Conservation (phyloP, 1,140 invertebrate genomes). For the Danaus plexippus region DNA sequence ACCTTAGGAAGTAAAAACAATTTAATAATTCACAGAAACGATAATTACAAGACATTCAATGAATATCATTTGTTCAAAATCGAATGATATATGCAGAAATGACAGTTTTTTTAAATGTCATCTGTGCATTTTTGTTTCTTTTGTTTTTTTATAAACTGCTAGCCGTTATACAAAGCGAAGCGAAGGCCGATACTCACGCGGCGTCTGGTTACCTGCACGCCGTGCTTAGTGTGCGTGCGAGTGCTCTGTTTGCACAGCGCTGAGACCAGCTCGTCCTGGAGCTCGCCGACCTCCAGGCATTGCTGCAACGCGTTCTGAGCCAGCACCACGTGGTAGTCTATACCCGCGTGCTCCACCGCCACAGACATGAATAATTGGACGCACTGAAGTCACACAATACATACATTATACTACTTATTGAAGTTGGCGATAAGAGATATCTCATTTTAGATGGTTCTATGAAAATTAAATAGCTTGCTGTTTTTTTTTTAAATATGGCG, state of each 20-base stretch:
- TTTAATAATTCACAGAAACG: too few species aligned
- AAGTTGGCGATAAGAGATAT: too few species aligned
- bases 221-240: slow-evolving; percentile 87
- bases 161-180: slow-evolving; percentile 9
- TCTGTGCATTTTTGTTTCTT: not conserved
- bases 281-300: slow-evolving; percentile 88
- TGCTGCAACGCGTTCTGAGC: slow-evolving; percentile 95
- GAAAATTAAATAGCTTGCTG: too few species aligned
- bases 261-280: slow-evolving; percentile 93
- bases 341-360: slow-evolving; percentile 92
- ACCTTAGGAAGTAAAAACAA: too few species aligned
- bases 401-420: not conserved
- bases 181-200: not conserved
- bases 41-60: too few species aligned
- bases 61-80: too few species aligned
- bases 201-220: slow-evolving; percentile 83
- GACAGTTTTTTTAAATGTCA: too few species aligned
- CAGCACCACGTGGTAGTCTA: slow-evolving; percentile 95
- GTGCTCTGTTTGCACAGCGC: slow-evolving; percentile 94
- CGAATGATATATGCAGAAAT: too few species aligned
- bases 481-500: too few species aligned
- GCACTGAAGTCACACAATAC: slow-evolving; percentile 76
- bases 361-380: slow-evolving; percentile 96
- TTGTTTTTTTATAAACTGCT: slow-evolving; percentile 8
- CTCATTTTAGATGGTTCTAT: too few species aligned